Evolutionary conservation across 2,888 invertebrate species (phyloP).

Genomic region (Tetropium fuscum): DNA sequence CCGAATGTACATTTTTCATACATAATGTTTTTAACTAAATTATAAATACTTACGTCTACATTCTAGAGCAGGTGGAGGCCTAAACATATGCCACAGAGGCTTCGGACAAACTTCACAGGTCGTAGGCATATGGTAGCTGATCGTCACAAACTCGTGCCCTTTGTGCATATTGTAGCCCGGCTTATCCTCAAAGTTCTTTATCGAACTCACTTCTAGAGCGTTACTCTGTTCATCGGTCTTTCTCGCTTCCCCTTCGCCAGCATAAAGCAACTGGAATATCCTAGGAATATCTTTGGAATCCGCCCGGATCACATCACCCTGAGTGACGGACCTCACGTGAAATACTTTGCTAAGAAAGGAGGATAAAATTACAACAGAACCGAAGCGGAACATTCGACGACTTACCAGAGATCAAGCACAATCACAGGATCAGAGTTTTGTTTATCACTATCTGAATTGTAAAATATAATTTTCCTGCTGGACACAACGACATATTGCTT

Average conservation of each 20-base stretch:
- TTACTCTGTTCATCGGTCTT: conserved; percentile 76
- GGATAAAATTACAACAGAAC: not conserved
- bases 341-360: conserved; percentile 89
- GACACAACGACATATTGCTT: conserved; percentile 97
- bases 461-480: conserved; percentile 96
- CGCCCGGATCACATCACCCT: conserved; percentile 98
- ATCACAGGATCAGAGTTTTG: conserved; percentile 94
- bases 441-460: conserved; percentile 94
- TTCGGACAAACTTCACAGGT: conserved; percentile 98
- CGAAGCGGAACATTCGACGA: not conserved
- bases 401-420: conserved; percentile 94
- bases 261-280: conserved; percentile 97
- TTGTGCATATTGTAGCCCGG: conserved; percentile 71
- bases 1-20: too few species aligned
- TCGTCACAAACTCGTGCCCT: conserved; percentile 96
- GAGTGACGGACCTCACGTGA: conserved; percentile 98
- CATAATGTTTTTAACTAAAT: too few species aligned
- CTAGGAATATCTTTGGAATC: conserved; percentile 99
- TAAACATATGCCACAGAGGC: conserved; percentile 97
- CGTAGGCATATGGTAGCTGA: conserved; percentile 98
- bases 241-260: conserved; percentile 94
- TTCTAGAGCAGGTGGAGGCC: conserved; percentile 97
- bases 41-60: conserved; percentile 82
- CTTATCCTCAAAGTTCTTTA: conserved; percentile 68
- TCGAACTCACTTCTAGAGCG: conserved; percentile 67